Base-by-base conservation (phyloP, 2,113 vertebrate genomes). In the Python bivittatus region DNA sequence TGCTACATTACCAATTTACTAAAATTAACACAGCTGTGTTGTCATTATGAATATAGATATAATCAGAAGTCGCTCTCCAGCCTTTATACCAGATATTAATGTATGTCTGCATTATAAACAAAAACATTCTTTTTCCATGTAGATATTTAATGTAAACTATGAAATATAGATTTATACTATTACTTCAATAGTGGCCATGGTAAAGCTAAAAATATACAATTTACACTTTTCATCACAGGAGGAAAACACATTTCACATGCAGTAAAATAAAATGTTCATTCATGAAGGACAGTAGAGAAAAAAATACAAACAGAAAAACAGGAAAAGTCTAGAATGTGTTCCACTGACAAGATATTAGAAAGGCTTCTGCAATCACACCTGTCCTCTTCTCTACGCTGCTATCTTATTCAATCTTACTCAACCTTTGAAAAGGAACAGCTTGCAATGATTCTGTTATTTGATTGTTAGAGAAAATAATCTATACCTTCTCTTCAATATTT, bases 301-400 rank as follows among this genome's bases (percentile, higher is more conserved):
- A 60, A 90, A 56, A 4, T 79, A 57, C 53, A 15, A 85, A 61
- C 25, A 25, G 22, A 53, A 1, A 85, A 85, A 22, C 68, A 10
- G 79, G 64, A 8, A 1, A 23, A 44, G 22, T 27, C 0, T 10
- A 22, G 83, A 42, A 38, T 25, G 29, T 57, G 11, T 29, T 4
- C 7, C 84, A 87, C 22, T 72, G 58, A 54, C 17, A 84, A 61
- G 25, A 57, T 42, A 64, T 44, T 17, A 9, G 23, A 79, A 91
- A 0, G 52, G 10, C 58, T 79, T 0, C 0, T 0, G 44, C 15
- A 79, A 61, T 0, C 0, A 27, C 4, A 2, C 1, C 68, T 38
- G 27, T 0, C 44, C 38, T 84, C 4, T 33, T 5, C 38, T 93
- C 57, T 13, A 3, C 61, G 84, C 29, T 61, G 56, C 64, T 58